Base-by-base conservation (phyloP, 2,888 invertebrate species). In the Cerastoderma edule region DNA sequence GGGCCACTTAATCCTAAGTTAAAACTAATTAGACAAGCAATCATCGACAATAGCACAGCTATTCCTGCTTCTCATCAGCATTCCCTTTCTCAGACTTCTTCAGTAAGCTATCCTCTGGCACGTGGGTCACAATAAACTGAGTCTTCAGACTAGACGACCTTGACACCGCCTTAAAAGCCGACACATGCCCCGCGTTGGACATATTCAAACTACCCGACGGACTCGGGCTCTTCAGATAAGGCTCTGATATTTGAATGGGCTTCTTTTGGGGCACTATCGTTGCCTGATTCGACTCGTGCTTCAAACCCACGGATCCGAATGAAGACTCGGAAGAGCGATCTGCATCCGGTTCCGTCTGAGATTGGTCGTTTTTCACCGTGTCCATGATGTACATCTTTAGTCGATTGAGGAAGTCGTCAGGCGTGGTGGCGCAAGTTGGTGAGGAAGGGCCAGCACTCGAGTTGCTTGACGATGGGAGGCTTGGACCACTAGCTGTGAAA, bases 381-480 rank as follows among this genome's bases (percentile, higher is more conserved):
- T 56, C 63, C 4, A 64, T 80, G 54, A 85, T 79, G 48, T 74
- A 85, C 44, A 74, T 50, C 39, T 82, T 84, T n/a, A 87, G 77
- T 33, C 84, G 83, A 50, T 72, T 85, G 35, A 86, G 75, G 53
- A 87, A 78, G 66, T 87, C 88, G 0, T 86, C 80, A 4, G 87
- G 88, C 16, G 85, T 86, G 10, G 85, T 83, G 33, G 83, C 81
- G 13, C 85, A 83, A 0, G 83, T 85, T 1, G 97, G 97, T 0
- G 97, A 97, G 0, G 96, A 97, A 0, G 97, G 97, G 8, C 96
- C 96, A 76, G 92, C 93, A 79, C 93, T 93, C 0, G 97, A 97
- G 68, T 96, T 94, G 66, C 96, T 95, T 71, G 97, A 97, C 0
- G 96, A 96, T 6, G 82, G 85, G 32, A 83, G 63, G 46, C 85